Evolutionary conservation across 2,797 vertebrate species (phyloP), one percentile per base, ranked within the genome.

Genomic region (Erpetoichthys calabaricus): DNA sequence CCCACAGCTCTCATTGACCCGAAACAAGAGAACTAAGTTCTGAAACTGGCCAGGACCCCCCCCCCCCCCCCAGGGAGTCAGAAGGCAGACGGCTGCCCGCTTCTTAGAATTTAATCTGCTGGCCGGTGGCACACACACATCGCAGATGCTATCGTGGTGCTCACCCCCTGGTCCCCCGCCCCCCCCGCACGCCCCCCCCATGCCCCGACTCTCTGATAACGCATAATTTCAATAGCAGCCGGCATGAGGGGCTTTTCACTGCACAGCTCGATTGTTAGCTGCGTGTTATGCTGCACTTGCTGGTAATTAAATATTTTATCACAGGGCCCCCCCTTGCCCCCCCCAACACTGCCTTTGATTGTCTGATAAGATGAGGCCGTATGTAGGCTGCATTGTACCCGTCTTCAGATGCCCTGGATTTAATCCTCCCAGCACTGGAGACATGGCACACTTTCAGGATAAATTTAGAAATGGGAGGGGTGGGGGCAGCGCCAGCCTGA

Each of bases 371-470:
- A 79, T 80, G 73, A 44, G 67, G 60, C 69, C 64, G 68, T 67
- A 57, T 69, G 53, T 75, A 76, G 67, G 49, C 78, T 81, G 77
- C 76, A 74, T 71, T 80, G 68, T 62, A 62, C 68, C 75, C 72
- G 83, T 80, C 77, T 68, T 70, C 67, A 56, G 43, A 51, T 57
- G 58, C 9, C 78, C 75, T 83, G 83, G 75, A 85, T 90, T 85
- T 76, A 73, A 86, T 81, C 77, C 84, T 82, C 83, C 81, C 88
- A 88, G 88, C 85, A 81, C 88, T 86, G 67, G 91, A 92, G 88
- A 90, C 89, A 84, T 90, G 90, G 85, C 88, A 92, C 69, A 88
- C 86, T 92, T 92, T 87, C 77, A 79, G 76, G 81, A 83, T 60
- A 71, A 87, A 88, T 91, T 86, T 78, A 89, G 87, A 84, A 81